Percentiles rank a stretch among this genome's conserved stretches.
Conservation (phyloP, 2,797 vertebrate genomes). For the Melanotaenia pygmaea region DNA sequence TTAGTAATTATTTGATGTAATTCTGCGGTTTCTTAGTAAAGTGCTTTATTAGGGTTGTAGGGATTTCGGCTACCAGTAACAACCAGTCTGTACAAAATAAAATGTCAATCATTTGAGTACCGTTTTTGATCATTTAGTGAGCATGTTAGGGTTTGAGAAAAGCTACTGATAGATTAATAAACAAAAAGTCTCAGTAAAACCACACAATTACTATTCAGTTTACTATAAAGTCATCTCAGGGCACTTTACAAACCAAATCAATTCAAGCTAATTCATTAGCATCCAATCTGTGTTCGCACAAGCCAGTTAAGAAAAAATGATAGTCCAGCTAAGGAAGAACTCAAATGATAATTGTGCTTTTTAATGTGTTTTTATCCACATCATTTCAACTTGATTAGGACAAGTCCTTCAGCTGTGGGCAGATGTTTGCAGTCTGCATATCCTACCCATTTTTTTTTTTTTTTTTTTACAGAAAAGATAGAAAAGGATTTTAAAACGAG, state of each 20-base stretch:
- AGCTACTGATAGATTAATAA: not conserved
- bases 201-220: not conserved
- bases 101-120: not conserved
- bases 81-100: not conserved
- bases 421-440: not conserved
- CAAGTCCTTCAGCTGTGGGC: not conserved
- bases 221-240: too few relatives aligned
- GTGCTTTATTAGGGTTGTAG: not conserved
- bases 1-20: constrained; percentile 10
- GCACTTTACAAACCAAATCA: not conserved
- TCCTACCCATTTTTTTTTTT: not conserved
- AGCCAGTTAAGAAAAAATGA: too few relatives aligned
- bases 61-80: constrained; percentile 9
- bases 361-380: not conserved
- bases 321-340: not conserved
- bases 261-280: not conserved
- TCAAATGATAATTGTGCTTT: not conserved
- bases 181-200: not conserved
- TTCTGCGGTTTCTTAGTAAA: constrained; percentile 21
- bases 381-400: not conserved
- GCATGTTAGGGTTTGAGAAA: too few relatives aligned
- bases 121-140: not conserved
- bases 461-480: not conserved
- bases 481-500: not conserved
- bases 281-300: too few relatives aligned